Evolutionary conservation across 2,113 vertebrate genomes (phyloP).

Genomic region (Pitta sordida): DNA sequence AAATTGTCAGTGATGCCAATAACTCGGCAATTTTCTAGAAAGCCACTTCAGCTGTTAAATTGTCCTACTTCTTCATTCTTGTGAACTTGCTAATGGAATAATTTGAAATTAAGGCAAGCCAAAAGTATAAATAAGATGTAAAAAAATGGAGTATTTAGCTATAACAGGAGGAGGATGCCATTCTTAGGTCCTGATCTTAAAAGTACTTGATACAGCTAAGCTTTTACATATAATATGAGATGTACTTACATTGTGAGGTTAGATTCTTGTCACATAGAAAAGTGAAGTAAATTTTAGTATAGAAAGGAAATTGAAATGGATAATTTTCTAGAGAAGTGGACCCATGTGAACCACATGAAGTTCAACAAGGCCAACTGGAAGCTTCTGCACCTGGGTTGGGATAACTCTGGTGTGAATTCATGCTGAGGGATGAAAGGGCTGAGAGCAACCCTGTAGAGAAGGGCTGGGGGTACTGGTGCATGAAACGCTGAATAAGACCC

Average conservation of each 20-base stretch:
- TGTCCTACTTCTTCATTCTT: not conserved
- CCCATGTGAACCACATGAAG: not conserved
- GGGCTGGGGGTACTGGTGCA: no score
- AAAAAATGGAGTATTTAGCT: not conserved
- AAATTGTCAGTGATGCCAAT: constrained; percentile 17
- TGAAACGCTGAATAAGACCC: not conserved
- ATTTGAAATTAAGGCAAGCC: not conserved
- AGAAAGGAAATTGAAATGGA: not conserved
- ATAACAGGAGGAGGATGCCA: not conserved
- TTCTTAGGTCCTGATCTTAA: not conserved
- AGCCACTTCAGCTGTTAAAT: constrained; percentile 15
- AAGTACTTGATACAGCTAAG: not conserved
- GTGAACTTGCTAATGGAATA: not conserved
- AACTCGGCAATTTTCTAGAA: constrained; percentile 23
- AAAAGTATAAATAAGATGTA: not conserved
- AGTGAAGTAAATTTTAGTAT: not conserved
- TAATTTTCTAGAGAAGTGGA: not conserved
- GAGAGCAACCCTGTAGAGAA: not conserved
- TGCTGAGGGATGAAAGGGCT: not conserved
- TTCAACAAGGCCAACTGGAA: not conserved
- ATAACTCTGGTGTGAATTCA: not conserved
- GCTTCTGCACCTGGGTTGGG: not conserved
- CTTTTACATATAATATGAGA: not conserved
- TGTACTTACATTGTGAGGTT: not conserved
- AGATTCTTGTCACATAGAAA: not conserved